Percentiles rank a stretch among this genome's conserved stretches.
These are phyloP conservation scores for Agrilus planipennis DNA, from an alignment of 1,140 invertebrate genomes.

Conservation along the genomic window DNA sequence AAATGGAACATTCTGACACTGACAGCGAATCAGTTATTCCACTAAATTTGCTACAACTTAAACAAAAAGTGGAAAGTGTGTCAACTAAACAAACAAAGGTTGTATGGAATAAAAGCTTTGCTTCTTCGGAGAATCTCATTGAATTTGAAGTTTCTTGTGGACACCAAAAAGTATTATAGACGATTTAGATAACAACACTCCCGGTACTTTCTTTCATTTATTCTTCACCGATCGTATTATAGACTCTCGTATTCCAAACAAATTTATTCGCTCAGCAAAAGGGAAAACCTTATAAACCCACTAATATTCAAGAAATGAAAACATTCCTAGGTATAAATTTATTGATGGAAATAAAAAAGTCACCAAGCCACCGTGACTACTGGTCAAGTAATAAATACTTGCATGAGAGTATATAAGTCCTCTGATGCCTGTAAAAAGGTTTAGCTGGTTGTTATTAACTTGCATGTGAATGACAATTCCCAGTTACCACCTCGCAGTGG, in stretches of 20 bases:
- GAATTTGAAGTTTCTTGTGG: too few relatives aligned
- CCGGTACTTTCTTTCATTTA: not conserved
- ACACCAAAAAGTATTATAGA: too few relatives aligned
- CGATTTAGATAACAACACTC: not conserved
- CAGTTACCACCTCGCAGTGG: constrained; percentile 21
- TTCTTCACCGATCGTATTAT: constrained; percentile 6
- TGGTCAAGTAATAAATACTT: constrained; percentile 9
- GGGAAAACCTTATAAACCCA: constrained; percentile 1
- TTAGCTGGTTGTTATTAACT: constrained; percentile 28
- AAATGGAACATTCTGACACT: too few relatives aligned
- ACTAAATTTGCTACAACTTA: too few relatives aligned
- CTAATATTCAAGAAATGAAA: constrained; percentile 10
- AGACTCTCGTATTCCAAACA: constrained; percentile 9
- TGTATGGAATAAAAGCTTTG: too few relatives aligned
- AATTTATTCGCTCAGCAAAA: constrained; percentile 10
- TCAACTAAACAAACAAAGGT: too few relatives aligned
- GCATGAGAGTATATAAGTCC: constrained; percentile 8
- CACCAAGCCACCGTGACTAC: constrained; percentile 12
- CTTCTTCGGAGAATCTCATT: too few relatives aligned
- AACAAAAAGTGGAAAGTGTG: too few relatives aligned
- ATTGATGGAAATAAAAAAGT: constrained; percentile 11
- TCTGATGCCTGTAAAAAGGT: constrained; percentile 32
- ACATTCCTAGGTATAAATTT: constrained; percentile 11
- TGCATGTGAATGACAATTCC: constrained; percentile 31
- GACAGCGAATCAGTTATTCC: too few relatives aligned